These are phyloP conservation scores for Natator depressus DNA, from an alignment of 2,113 vertebrate species.

Conservation along the genomic window DNA sequence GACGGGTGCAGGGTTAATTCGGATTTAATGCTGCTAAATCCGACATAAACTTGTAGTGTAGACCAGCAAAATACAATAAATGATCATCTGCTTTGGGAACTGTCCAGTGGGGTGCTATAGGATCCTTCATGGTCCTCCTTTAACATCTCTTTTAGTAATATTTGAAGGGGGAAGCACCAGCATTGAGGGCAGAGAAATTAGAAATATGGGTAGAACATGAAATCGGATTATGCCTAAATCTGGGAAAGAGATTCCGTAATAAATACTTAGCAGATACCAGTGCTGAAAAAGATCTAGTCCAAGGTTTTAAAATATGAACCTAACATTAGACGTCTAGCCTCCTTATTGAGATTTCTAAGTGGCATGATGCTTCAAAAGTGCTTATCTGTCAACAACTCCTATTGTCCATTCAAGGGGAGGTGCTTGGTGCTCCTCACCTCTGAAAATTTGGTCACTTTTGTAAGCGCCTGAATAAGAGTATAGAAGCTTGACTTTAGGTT, in stretches of 20 bases:
- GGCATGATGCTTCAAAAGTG: not conserved
- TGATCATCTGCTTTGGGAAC: conserved; percentile 62
- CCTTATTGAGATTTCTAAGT: too few relatives aligned
- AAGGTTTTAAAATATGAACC: too few relatives aligned
- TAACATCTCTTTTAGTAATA: conserved; percentile 68
- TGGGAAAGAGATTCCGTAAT: too few relatives aligned
- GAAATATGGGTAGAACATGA: not conserved
- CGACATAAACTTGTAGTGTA: too few relatives aligned
- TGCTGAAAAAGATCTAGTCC: conserved; percentile 3
- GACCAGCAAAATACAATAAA: conserved; percentile 67
- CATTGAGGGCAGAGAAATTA: conserved; percentile 33
- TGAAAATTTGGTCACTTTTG: not conserved
- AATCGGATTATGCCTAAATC: too few relatives aligned
- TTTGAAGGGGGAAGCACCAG: conserved; percentile 62
- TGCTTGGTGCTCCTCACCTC: not conserved
- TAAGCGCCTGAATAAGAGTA: not conserved
- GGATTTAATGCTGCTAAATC: too few relatives aligned
- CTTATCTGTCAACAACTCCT: not conserved
- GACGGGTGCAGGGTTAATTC: too few relatives aligned
- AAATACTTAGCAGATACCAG: not conserved
- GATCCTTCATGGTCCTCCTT: conserved; percentile 70
- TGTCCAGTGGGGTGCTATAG: conserved; percentile 65
- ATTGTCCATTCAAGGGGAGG: not conserved
- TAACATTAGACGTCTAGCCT: too few relatives aligned
- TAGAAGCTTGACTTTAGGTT: not conserved